Percentiles rank a stretch among this genome's conserved stretches.
Conservation (phyloP, 2,888 invertebrate genomes). For the Polydrusus tereticollis region DNA sequence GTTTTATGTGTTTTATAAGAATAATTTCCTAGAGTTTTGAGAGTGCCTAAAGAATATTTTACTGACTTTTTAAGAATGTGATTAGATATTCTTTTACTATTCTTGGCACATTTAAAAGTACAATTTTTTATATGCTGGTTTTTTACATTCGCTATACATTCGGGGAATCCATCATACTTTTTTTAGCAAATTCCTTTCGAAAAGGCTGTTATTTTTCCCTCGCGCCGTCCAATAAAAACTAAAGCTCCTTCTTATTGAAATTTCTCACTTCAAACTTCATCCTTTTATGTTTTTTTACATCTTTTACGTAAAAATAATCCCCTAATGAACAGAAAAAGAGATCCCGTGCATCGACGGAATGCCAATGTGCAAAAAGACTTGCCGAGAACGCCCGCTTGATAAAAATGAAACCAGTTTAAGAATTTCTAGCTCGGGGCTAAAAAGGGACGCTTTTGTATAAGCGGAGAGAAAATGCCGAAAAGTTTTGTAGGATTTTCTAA, state of each 20-base stretch:
- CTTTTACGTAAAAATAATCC: conserved; percentile 40
- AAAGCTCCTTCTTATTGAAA: conserved; percentile 38
- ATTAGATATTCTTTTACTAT: too few species aligned
- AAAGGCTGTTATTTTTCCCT: conserved; percentile 21
- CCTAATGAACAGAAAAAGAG: conserved; percentile 45
- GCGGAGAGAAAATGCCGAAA: neutral
- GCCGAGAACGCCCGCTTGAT: conserved; percentile 47
- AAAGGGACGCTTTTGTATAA: conserved; percentile 7
- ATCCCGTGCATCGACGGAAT: conserved; percentile 43
- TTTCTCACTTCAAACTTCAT: conserved; percentile 35
- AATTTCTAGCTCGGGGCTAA: conserved; percentile 26
- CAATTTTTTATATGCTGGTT: neutral
- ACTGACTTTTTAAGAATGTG: too few species aligned
- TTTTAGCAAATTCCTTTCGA: neutral
- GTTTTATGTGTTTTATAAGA: neutral
- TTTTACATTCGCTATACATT: neutral
- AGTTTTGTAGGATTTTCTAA: conserved; percentile 5
- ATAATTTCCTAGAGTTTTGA: neutral
- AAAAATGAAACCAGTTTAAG: conserved; percentile 60
- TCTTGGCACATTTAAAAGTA: neutral
- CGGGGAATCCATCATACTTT: neutral
- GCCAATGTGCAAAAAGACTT: conserved; percentile 37
- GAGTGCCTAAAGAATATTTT: too few species aligned
- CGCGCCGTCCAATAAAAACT: conserved; percentile 17
- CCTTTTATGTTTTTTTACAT: conserved; percentile 33